Conservation (phyloP, 2,797 vertebrate genomes). For the Linurgus olivaceus region DNA sequence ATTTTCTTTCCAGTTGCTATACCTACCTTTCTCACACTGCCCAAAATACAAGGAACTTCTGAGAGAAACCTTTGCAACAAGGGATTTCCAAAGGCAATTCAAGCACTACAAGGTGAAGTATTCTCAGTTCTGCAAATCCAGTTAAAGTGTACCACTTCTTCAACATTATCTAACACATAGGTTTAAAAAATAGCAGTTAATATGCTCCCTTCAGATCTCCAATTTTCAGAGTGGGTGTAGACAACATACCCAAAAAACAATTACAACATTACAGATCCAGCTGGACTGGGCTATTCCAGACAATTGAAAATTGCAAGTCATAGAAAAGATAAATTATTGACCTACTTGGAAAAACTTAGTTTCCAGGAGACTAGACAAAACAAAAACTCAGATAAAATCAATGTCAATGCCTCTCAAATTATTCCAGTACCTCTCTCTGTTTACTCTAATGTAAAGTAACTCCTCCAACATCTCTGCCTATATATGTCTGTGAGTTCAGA, state of each 20-base stretch:
- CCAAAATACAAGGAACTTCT: conserved; percentile 65
- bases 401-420: background rate
- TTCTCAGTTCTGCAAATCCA: background rate
- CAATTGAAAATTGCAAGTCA: background rate
- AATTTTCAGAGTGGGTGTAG: background rate
- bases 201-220: background rate
- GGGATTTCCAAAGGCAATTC: conserved; percentile 54
- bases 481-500: background rate
- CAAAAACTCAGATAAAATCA: background rate
- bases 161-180: background rate
- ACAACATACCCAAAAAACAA: background rate
- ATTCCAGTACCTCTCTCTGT: background rate
- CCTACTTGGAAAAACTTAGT: background rate
- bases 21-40: conserved; percentile 66
- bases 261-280: background rate
- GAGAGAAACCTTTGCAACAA: conserved; percentile 61
- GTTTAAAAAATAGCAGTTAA: background rate
- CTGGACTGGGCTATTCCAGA: background rate
- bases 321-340: background rate
- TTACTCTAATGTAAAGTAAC: background rate
- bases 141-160: background rate
- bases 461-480: background rate
- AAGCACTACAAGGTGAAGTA: conserved; percentile 67
- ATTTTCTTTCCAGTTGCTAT: conserved; percentile 69
- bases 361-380: background rate